Percentiles rank a stretch among this genome's conserved stretches.
Evolutionary conservation across 2,888 invertebrate species (phyloP).

Genomic region (Aethes cnicana): DNA sequence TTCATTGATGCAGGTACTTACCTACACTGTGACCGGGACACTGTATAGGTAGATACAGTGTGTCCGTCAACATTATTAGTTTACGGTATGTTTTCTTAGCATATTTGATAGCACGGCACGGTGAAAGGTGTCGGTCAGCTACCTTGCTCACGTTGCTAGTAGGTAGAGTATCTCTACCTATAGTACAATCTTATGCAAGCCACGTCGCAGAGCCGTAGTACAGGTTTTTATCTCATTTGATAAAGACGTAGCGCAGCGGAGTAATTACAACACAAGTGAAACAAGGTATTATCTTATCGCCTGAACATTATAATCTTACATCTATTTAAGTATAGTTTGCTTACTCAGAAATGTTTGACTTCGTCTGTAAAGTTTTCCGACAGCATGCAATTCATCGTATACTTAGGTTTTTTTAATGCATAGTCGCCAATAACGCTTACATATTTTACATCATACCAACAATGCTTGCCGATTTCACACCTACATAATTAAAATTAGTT

Average conservation of each 20-base stretch:
- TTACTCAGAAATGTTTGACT: conserved; percentile 3
- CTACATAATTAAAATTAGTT: no score
- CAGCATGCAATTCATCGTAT: no score
- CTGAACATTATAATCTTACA: conserved; percentile 13
- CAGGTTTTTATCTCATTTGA: conserved; percentile 30
- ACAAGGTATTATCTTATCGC: conserved; percentile 20
- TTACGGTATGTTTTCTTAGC: background rate
- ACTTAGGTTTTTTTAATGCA: no score
- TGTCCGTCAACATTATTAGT: conserved; percentile 7
- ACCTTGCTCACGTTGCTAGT: conserved; percentile 3
- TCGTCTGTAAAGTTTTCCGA: background rate
- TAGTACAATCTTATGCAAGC: conserved; percentile 26
- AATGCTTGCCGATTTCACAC: no score
- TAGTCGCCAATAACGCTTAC: no score
- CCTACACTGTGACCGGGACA: no score
- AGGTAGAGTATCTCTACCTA: background rate
- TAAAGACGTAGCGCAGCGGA: conserved; percentile 29
- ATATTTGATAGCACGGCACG: background rate
- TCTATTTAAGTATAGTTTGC: conserved; percentile 1
- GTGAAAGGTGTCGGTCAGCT: conserved; percentile 26
- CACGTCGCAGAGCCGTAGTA: conserved; percentile 26
- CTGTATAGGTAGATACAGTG: no score
- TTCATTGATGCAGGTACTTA: no score
- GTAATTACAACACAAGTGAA: conserved; percentile 25
- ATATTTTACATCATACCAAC: no score